Evolutionary conservation across 1,140 invertebrate species (phyloP), one percentile per base, ranked within the genome.

Genomic region (Chrysoperla carnea): DNA sequence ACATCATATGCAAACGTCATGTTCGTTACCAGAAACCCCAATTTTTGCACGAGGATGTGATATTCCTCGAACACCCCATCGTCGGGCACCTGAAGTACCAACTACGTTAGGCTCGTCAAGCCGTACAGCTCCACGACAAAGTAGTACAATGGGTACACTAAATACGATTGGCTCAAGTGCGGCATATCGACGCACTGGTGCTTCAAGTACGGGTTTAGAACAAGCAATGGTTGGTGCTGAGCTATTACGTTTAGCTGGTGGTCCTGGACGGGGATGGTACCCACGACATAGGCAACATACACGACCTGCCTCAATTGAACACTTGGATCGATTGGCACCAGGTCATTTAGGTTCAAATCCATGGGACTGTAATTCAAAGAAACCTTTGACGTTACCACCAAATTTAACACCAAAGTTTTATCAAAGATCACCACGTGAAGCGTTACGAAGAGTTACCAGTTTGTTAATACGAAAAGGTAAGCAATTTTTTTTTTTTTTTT

Each of bases 391-490:
- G 12, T 63, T 87, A 46, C 84, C 84, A 17, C 84, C 84, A 37
- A 85, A 85, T 66, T 66, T 87, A 50, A 84, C 82, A 44, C 76
- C 76, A 49, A 85, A 84, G 61, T 86, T 85, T 67, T 81, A 85
- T 67, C 79, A 84, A 55, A 81, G 83, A 65, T 85, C 80, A 47
- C 83, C 84, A 29, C 70, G 81, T 52, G 84, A 85, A 62, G 82
- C 84, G 36, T 67, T 87, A 44, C 69, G 84, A 55, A 74, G 84
- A 61, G 84, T 87, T 52, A 86, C 82, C 56, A 85, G 82, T 69
- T 75, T 87, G 62, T 72, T 87, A 58, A 87, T 87, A 62, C 72
- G 81, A 57, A 84, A 84, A 77, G 78, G 78, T 81, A 65, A 70
- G 67, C 44, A 35, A 23, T 3, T 23, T 23, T 23, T 23, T n/a